These are phyloP conservation scores for Periparus ater DNA, from an alignment of 2,797 vertebrate genomes.

Conservation along the genomic window DNA sequence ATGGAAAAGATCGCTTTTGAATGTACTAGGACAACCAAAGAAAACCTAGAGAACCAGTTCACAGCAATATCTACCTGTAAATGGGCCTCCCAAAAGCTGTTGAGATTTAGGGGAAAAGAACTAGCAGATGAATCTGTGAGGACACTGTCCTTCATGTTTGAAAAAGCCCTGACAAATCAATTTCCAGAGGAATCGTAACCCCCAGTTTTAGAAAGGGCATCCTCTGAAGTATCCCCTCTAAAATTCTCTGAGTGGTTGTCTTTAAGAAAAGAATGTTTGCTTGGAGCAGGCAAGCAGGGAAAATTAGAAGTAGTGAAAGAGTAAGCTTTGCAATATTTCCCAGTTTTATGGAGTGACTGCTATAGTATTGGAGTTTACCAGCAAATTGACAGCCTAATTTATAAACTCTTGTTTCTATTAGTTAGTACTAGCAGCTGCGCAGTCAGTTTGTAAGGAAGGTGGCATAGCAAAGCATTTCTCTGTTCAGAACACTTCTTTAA, in stretches of 20 bases:
- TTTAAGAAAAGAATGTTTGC: constrained; percentile 79
- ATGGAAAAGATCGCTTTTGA: not conserved
- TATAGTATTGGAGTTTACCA: not conserved
- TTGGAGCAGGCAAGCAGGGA: constrained; percentile 71
- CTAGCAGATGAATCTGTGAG: not conserved
- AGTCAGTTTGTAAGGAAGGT: not conserved
- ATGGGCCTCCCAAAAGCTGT: not conserved
- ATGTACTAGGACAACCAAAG: not conserved
- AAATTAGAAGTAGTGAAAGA: constrained; percentile 72
- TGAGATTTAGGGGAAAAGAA: not conserved
- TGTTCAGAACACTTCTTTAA: not conserved
- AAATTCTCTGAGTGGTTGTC: constrained; percentile 78
- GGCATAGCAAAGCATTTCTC: not conserved
- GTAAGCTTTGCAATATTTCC: constrained; percentile 51
- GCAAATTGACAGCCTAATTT: not conserved
- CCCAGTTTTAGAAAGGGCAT: not conserved
- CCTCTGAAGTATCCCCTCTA: constrained; percentile 81
- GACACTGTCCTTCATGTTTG: not conserved
- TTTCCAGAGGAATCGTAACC: not conserved
- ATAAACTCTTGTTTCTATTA: not conserved
- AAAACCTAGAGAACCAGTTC: not conserved
- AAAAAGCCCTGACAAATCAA: accelerated
- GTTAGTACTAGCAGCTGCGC: accelerated
- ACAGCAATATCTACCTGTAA: not conserved
- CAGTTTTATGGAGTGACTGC: not conserved